Percentiles rank a stretch among this genome's conserved stretches.
These are phyloP conservation scores for Temnopleurus reevesii DNA, from an alignment of 53 echinoderm and acorn worm species.

Conservation along the genomic window DNA sequence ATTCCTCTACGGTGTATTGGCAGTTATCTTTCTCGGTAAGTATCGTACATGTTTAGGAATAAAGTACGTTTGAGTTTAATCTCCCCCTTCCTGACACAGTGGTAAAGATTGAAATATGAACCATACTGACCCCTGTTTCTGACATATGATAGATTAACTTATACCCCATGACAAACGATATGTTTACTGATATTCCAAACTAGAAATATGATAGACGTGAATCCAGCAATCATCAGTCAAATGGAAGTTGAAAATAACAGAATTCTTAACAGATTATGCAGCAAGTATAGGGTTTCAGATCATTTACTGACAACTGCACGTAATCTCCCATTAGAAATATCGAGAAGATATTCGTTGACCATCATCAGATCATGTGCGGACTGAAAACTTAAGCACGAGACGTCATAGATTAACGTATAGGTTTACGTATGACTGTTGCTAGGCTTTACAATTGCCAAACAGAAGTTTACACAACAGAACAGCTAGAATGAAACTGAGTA, in stretches of 20 bases:
- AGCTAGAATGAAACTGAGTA: too few species aligned
- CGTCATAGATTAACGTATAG: too few species aligned
- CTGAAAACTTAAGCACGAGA: too few species aligned
- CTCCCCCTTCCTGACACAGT: not conserved
- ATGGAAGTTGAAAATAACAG: not conserved
- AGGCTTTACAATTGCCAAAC: too few species aligned
- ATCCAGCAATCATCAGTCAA: not conserved
- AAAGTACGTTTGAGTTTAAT: not conserved
- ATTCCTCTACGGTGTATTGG: not conserved
- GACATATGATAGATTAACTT: not conserved
- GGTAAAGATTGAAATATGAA: not conserved
- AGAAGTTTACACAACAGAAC: too few species aligned
- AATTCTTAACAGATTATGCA: not conserved
- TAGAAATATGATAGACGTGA: not conserved
- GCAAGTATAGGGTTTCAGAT: not conserved
- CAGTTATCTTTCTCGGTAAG: slow-evolving; percentile 29
- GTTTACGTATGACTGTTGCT: too few species aligned
- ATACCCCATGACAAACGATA: not conserved
- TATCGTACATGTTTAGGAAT: not conserved
- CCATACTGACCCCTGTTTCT: not conserved
- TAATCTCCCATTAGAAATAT: too few species aligned
- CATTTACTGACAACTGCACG: too few species aligned
- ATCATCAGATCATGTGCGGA: too few species aligned
- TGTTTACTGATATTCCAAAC: not conserved
- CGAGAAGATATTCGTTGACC: too few species aligned